Base-by-base conservation (phyloP, 2,797 vertebrate genomes). In the Avahi laniger region DNA sequence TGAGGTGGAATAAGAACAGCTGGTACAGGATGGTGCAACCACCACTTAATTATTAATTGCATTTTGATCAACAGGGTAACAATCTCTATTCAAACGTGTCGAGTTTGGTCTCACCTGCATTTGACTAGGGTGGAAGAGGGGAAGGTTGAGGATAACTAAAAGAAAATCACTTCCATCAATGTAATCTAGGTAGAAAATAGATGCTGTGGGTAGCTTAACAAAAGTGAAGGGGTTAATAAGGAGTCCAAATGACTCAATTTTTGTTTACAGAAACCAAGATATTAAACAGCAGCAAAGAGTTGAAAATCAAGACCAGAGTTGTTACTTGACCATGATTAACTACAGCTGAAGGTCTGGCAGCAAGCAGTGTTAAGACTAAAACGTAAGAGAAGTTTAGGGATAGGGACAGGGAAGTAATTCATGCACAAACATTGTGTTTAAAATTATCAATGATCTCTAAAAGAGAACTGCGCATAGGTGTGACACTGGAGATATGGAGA, bases 221-320 rank as follows among this genome's bases (percentile, higher is more conserved):
- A 92, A 70, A 59, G 33, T 48, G 46, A 86, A 20, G 24, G 26
- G 46, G 4, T 85, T 83, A 70, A 20, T 33, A 63, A 65, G 15
- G 28, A 93, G 67, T 81, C 50, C 78, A 79, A 83, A 61, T 33
- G 91, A 76, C 48, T 79, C 87, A 7, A 20, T 18, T 82, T 88
- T 94, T 89, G 20, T 85, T 73, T 80, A 41, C 7, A 96, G 85
- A 70, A 86, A 84, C 33, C 38, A 84, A 73, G 17, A 75, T 78
- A 61, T 67, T 91, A 59, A 41, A 54, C 4, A 84, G 65, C 4
- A 87, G 46, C 65, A 87, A 87, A 24, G 17, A 54, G 33, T 20
- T 82, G 52, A 83, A 75, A 91, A 83, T 50, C 59, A 70, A 73
- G 50, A 93, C 17, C 50, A 54, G 46, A 82, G 14, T 13, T 86